Conservation (phyloP, 1,140 invertebrate genomes). For the Drosophila persimilis region DNA sequence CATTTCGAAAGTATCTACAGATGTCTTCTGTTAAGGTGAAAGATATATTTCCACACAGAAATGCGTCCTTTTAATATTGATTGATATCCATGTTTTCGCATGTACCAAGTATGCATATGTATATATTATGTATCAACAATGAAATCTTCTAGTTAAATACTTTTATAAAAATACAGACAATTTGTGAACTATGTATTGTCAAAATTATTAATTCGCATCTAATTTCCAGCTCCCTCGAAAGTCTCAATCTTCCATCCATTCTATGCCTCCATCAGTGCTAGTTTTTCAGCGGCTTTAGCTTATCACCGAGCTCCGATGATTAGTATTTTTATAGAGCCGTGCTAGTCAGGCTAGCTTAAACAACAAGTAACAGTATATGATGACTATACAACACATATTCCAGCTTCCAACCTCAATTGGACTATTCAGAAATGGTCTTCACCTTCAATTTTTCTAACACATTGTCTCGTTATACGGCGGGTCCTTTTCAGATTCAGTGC, state of each 20-base stretch:
- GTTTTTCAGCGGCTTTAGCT: background rate
- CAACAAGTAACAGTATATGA: no score
- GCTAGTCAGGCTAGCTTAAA: slow-evolving; percentile 16
- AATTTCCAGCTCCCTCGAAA: slow-evolving; percentile 34
- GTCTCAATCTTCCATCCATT: background rate
- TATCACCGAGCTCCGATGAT: slow-evolving; percentile 7
- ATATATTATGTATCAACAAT: slow-evolving; percentile 51
- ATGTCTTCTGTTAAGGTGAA: slow-evolving; percentile 4
- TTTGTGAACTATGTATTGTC: slow-evolving; percentile 76
- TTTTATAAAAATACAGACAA: slow-evolving; percentile 78
- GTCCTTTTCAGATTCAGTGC: slow-evolving; percentile 82
- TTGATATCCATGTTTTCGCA: slow-evolving; percentile 10
- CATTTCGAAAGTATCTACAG: background rate
- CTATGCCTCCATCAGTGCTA: slow-evolving; percentile 40
- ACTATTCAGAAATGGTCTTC: no score
- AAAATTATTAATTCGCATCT: slow-evolving; percentile 66
- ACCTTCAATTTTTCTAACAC: slow-evolving; percentile 60
- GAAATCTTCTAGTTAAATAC: slow-evolving; percentile 69
- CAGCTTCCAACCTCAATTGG: no score
- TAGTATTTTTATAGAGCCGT: background rate
- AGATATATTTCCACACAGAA: slow-evolving; percentile 1
- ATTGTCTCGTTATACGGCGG: slow-evolving; percentile 83
- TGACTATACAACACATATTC: no score
- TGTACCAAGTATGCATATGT: slow-evolving; percentile 8
- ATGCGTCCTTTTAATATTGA: no score